Evolutionary conservation across 1,140 invertebrate genomes (phyloP).

Genomic region (Hirudo medicinalis): DNA sequence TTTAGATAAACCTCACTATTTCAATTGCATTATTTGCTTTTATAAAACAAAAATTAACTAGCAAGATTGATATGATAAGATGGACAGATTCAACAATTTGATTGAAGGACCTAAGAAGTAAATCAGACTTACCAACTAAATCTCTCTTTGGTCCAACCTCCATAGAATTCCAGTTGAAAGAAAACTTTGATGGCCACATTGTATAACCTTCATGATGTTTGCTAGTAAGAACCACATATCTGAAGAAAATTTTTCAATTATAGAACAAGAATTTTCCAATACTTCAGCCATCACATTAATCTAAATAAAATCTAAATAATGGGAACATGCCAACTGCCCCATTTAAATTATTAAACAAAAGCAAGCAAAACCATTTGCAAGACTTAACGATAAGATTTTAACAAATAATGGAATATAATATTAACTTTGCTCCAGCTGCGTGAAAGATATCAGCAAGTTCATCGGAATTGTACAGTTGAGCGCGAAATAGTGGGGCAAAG

Average conservation of each 20-base stretch:
- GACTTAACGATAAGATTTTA: constrained; percentile 10
- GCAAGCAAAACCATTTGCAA: background rate
- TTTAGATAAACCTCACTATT: background rate
- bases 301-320: background rate
- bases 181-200: constrained; percentile 33
- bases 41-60: background rate
- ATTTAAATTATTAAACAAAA: too few species aligned
- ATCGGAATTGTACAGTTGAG: constrained; percentile 64
- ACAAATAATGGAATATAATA: background rate
- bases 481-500: constrained; percentile 65
- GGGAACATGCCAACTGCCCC: background rate
- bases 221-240: constrained; percentile 35
- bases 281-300: too few species aligned
- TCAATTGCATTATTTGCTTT: background rate
- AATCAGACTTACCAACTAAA: constrained; percentile 30
- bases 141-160: constrained; percentile 37
- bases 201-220: constrained; percentile 40
- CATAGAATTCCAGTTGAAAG: constrained; percentile 38
- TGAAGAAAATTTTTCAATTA: constrained; percentile 21
- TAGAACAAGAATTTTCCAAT: background rate
- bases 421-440: constrained; percentile 33
- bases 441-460: constrained; percentile 62
- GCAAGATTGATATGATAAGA: background rate
- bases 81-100: background rate
- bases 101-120: background rate